Conservation (phyloP, 2,888 invertebrate species). For the Peribatodes rhomboidaria region DNA sequence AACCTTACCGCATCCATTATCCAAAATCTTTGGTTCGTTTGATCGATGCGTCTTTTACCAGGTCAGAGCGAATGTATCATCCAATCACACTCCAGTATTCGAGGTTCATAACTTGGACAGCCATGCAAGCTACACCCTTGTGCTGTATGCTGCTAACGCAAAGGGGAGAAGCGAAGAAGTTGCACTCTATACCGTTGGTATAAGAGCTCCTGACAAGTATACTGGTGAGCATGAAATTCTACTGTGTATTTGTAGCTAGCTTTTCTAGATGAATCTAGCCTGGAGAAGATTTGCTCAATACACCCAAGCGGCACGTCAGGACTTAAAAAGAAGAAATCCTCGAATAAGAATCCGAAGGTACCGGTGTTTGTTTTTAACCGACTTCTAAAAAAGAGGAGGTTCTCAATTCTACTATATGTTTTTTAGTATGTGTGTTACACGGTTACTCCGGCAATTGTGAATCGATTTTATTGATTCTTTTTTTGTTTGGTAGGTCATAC, state of each 20-base stretch:
- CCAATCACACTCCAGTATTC: conserved; percentile 86
- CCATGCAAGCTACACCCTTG: conserved; percentile 90
- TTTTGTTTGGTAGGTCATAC: no score
- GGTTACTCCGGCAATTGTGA: no score
- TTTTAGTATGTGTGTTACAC: no score
- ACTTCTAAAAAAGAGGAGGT: no score
- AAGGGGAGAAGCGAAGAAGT: conserved; percentile 94
- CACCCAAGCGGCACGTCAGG: no score
- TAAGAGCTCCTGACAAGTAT: conserved; percentile 94
- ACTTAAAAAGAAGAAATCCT: no score
- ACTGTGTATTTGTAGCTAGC: neutral
- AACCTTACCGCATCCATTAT: neutral
- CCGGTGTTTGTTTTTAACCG: no score
- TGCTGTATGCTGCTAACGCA: conserved; percentile 94
- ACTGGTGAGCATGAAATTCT: conserved; percentile 87
- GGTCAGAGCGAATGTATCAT: conserved; percentile 87
- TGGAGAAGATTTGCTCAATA: no score
- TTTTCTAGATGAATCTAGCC: no score
- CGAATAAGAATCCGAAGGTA: no score
- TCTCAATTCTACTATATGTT: no score
- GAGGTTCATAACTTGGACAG: conserved; percentile 89
- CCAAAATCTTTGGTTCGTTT: neutral
- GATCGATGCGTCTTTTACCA: conserved; percentile 47
- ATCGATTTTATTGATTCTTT: no score
- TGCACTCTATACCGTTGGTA: conserved; percentile 92